A percentile compares a stretch with the other conserved stretches of the same genome.
Evolutionary conservation across 2,797 vertebrate species (phyloP).

Genomic region (Chiloscyllium punctatum): DNA sequence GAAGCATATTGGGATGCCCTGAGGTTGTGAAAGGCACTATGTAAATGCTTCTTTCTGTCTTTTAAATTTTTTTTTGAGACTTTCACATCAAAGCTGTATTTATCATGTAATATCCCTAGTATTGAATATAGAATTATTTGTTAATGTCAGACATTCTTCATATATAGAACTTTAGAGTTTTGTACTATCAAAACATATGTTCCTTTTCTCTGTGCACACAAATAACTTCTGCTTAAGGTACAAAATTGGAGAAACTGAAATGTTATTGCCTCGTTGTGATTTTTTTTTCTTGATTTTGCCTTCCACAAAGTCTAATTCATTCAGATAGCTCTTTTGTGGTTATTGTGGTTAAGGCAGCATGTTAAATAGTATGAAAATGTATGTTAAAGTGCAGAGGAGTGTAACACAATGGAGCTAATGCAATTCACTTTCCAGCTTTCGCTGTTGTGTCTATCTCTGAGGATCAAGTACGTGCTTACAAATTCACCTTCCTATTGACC

Average conservation of each 20-base stretch:
- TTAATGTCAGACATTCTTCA: not conserved
- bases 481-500: not conserved
- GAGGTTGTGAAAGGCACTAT: not conserved
- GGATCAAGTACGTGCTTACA: not conserved
- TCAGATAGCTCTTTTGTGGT: conserved; percentile 6
- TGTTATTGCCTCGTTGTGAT: not conserved
- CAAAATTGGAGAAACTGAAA: not conserved
- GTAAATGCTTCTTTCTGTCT: not conserved
- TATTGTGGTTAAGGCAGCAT: conserved; percentile 26
- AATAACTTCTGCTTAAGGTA: not conserved
- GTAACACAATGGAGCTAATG: not conserved
- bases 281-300: not conserved
- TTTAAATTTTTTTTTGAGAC: not conserved
- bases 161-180: not conserved
- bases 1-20: not conserved
- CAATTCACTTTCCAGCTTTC: not conserved
- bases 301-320: conserved; percentile 1
- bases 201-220: not conserved
- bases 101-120: not conserved
- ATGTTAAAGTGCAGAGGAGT: conserved; percentile 18
- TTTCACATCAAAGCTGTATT: not conserved
- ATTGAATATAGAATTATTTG: not conserved
- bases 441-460: not conserved
- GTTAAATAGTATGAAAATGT: conserved; percentile 23
- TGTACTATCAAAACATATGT: not conserved